Evolutionary conservation across 1,140 invertebrate genomes (phyloP).

Genomic region (Heliconius hermathena): DNA sequence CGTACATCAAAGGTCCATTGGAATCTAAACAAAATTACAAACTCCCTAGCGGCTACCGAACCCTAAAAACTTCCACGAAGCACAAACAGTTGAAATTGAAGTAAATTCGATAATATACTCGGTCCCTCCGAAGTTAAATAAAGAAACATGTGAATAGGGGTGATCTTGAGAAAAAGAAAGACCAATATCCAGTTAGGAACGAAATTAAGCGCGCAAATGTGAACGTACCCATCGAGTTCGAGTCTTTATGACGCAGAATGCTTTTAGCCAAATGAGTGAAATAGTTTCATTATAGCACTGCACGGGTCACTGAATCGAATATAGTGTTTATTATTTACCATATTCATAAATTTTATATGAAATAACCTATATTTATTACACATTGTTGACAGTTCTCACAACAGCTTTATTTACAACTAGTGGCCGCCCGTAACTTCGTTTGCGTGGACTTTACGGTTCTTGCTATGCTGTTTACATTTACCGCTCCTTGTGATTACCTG

Average conservation of each 20-base stretch:
- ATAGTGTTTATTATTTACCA: background rate
- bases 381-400: background rate
- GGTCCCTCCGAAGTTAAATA: slow-evolving; percentile 37
- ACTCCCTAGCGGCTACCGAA: slow-evolving; percentile 5
- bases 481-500: too few relatives aligned
- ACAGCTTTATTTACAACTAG: background rate
- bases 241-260: slow-evolving; percentile 34
- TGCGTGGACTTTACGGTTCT: too few relatives aligned
- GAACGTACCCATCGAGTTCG: slow-evolving; percentile 29
- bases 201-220: slow-evolving; percentile 33
- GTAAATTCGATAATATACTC: slow-evolving; percentile 36
- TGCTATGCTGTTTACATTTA: background rate
- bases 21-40: slow-evolving; percentile 24
- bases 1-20: slow-evolving; percentile 20
- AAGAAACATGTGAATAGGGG: slow-evolving; percentile 38
- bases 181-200: slow-evolving; percentile 28
- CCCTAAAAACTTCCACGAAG: slow-evolving; percentile 33
- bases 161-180: slow-evolving; percentile 31
- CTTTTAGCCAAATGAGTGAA: slow-evolving; percentile 36
- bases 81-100: slow-evolving; percentile 30
- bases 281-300: slow-evolving; percentile 29
- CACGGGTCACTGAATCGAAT: slow-evolving; percentile 27
- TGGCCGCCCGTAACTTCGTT: background rate
- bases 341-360: background rate
- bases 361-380: background rate